Percentiles rank a stretch among this genome's conserved stretches.
phyloP scores from a whole-genome alignment of 2,113 vertebrate genomes.

The Caranx ignobilis region DNA sequence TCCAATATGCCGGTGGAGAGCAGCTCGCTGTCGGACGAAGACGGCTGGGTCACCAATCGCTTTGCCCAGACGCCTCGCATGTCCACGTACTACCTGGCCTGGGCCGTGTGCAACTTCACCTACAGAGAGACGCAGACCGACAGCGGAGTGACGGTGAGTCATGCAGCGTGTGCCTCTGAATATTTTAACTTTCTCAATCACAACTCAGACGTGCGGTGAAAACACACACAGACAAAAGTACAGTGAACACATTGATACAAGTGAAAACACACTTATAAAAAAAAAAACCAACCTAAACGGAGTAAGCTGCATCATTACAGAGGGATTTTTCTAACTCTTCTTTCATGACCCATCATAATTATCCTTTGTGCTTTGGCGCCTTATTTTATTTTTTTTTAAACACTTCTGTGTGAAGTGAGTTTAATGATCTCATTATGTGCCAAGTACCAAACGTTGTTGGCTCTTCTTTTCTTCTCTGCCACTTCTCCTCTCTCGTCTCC shows the following conservation, averaged over 20 bases:
- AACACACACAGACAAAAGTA: background rate
- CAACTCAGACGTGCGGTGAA: background rate
- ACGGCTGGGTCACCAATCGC: constrained; percentile 92
- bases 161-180: too few relatives aligned
- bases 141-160: constrained; percentile 91
- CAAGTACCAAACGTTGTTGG: constrained; percentile 12
- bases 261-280: background rate
- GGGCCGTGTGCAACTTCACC: constrained; percentile 98
- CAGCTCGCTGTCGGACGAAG: constrained; percentile 88
- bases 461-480: background rate
- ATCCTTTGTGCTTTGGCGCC: background rate
- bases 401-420: background rate
- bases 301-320: background rate
- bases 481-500: background rate
- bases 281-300: background rate
- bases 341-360: constrained; percentile 6
- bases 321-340: background rate
- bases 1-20: constrained; percentile 97
- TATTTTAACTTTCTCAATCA: background rate
- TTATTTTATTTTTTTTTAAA: background rate
- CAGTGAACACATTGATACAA: background rate
- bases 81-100: constrained; percentile 98
- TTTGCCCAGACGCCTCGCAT: constrained; percentile 96
- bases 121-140: constrained; percentile 90
- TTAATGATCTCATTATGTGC: constrained; percentile 17